Evolutionary conservation across 2,888 invertebrate genomes (phyloP), one percentile per base, ranked within the genome.

Genomic region (Melinaea menophilus): DNA sequence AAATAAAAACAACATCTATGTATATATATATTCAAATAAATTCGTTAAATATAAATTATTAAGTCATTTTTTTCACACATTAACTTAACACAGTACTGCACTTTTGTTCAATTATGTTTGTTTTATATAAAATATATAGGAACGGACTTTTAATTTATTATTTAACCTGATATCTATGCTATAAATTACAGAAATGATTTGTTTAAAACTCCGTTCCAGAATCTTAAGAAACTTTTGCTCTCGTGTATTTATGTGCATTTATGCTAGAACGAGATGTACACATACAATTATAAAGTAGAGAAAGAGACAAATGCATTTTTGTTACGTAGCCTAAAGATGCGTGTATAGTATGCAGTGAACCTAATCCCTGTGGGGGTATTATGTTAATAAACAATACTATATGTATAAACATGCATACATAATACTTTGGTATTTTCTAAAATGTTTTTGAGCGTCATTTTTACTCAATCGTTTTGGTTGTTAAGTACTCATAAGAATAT

Each of bases 111-210:
- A 54, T 81, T 78, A 77, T 74, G 74, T 82, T 82, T 79, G 81
- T 81, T 81, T 77, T 85, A 78, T 86, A 85, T 85, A 86, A 77
- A 83, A 80, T 64, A 75, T 70, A 75, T 76, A 73, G 51, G 51
- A 51, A 51, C 51, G 51, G 31, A 51, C 9, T 51, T 51, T 51
- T 31, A 31, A 5, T 31, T 22, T 11, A 31, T 7, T 11, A 51
- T 51, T 3, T n/a, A 9, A 51, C 2, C 3, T 51, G 51, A 7
- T 2, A 41, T 9, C 9, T 7, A 9, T 41, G 5, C 41, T 9
- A 9, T 9, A 11, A 51, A 31, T 51, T n/a, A 31, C 31, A 22
- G 22, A 7, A 51, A 51, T 31, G 31, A 51, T 13, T 0, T n/a
- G 22, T 48, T 2, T 31, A 31, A 31, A 51, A 51, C 31, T 9